These are phyloP conservation scores for Aelia acuminata DNA, from an alignment of 2,888 invertebrate species.

Conservation along the genomic window DNA sequence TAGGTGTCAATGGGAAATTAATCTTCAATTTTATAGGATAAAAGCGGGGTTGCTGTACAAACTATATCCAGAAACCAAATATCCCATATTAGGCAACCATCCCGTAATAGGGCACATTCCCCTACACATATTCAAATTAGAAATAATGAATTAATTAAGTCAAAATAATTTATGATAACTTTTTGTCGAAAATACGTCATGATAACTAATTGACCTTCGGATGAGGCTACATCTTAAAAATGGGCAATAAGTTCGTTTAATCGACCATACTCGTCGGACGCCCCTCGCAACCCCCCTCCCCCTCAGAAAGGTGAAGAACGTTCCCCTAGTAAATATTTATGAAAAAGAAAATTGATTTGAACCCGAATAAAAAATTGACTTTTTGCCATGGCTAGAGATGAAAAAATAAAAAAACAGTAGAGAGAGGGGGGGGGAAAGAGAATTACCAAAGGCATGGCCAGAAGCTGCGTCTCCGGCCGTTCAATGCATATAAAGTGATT, in stretches of 20 bases:
- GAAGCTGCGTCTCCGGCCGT: background rate
- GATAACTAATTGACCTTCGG: too few relatives aligned
- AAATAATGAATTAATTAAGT: too few relatives aligned
- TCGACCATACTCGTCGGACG: background rate
- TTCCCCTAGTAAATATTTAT: slow-evolving; percentile 22
- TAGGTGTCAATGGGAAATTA: too few relatives aligned
- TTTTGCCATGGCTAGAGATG: slow-evolving; percentile 7
- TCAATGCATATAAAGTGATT: slow-evolving; percentile 31
- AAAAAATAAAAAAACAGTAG: slow-evolving; percentile 15
- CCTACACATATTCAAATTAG: too few relatives aligned
- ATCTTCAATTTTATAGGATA: too few relatives aligned
- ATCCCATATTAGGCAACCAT: too few relatives aligned
- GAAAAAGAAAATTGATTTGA: slow-evolving; percentile 17
- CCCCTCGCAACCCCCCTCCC: too few relatives aligned
- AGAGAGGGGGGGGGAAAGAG: background rate
- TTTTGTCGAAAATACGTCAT: too few relatives aligned
- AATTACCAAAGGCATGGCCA: background rate
- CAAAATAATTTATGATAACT: too few relatives aligned
- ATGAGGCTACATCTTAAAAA: background rate
- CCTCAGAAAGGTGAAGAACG: background rate
- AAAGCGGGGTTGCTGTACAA: too few relatives aligned
- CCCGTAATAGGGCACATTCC: too few relatives aligned
- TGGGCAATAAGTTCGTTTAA: background rate
- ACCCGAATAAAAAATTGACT: background rate
- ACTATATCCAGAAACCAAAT: too few relatives aligned